Evolutionary conservation across 2,797 vertebrate species (phyloP), one percentile per base, ranked within the genome.

Genomic region (Sebastes matsubarae): DNA sequence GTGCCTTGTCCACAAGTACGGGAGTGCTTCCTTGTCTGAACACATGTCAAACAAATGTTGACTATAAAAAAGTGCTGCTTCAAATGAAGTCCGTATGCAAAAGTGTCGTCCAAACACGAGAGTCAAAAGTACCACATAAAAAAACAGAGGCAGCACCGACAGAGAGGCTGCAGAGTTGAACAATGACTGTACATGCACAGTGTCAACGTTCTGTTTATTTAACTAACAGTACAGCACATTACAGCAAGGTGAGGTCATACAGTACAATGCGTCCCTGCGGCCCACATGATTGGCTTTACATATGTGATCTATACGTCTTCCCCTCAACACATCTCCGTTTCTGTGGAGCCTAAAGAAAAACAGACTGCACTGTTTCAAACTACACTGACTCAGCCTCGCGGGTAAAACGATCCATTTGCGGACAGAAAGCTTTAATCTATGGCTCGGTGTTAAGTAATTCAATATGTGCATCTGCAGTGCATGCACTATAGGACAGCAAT

Each of bases 181-280:
- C 36, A 50, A 63, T 65, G 54, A 52, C 81, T 73, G 68, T 64
- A 36, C 52, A 74, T 77, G 57, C 34, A 42, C 73, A 63, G 25
- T 65, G 61, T 84, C 74, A n/a, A 46, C 1, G 27, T 12, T 72
- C 1, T 78, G 82, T 88, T 88, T 83, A 59, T 34, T 87, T 81
- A 89, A 74, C 81, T 81, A 89, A 75, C 83, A 75, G 66, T 36
- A 59, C 32, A 63, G 60, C 74, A 71, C 83, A 73, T 87, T 66
- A 66, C 75, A 79, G 72, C 57, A 36, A 59, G 57, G 22, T 83
- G 81, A 89, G 66, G 57, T 87, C 84, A 87, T 80, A 6, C 78
- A 78, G 72, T 32, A 68, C 65, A 85, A 29, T 30, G 46, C 14
- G 67, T 86, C 63, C 71, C 50, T 12, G 7, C 61, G n/a, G 25